Percentiles rank a stretch among this genome's conserved stretches.
Evolutionary conservation across 2,888 invertebrate genomes (phyloP).

Genomic region (Allophyes oxyacanthae): DNA sequence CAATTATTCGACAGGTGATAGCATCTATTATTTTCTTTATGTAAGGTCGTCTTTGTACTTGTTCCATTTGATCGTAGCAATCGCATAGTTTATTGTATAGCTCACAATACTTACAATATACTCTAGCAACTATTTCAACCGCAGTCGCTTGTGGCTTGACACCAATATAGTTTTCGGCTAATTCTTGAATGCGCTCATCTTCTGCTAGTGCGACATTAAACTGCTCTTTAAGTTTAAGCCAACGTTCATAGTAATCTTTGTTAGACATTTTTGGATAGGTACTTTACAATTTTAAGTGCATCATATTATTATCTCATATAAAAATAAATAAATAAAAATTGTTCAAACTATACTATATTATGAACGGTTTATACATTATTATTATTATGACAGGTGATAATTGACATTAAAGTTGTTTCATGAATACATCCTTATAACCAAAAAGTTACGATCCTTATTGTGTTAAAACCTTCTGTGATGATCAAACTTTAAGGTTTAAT

Average conservation of each 20-base stretch:
- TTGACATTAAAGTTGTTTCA: too few species aligned
- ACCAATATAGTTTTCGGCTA: slow-evolving; percentile 70
- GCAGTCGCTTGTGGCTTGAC: slow-evolving; percentile 84
- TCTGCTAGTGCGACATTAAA: slow-evolving; percentile 67
- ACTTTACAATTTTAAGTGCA: slow-evolving; percentile 16
- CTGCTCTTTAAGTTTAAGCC: slow-evolving; percentile 77
- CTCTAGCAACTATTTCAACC: slow-evolving; percentile 84
- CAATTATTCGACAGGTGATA: slow-evolving; percentile 88
- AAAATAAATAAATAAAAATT: too few species aligned
- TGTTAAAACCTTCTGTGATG: too few species aligned
- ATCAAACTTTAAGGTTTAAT: too few species aligned
- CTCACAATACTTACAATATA: slow-evolving; percentile 86
- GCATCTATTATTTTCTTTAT: slow-evolving; percentile 90
- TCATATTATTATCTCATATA: neutral
- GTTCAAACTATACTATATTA: too few species aligned
- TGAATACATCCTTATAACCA: too few species aligned
- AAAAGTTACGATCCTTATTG: too few species aligned
- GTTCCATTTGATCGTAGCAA: slow-evolving; percentile 90
- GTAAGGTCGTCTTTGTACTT: slow-evolving; percentile 89
- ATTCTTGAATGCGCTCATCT: slow-evolving; percentile 74
- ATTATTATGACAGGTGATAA: too few species aligned
- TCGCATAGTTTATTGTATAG: slow-evolving; percentile 89
- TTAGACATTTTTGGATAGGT: slow-evolving; percentile 68
- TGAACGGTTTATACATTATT: too few species aligned
- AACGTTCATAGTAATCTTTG: slow-evolving; percentile 76